Conservation (phyloP, 2,113 vertebrate species). For the Esox niger region DNA sequence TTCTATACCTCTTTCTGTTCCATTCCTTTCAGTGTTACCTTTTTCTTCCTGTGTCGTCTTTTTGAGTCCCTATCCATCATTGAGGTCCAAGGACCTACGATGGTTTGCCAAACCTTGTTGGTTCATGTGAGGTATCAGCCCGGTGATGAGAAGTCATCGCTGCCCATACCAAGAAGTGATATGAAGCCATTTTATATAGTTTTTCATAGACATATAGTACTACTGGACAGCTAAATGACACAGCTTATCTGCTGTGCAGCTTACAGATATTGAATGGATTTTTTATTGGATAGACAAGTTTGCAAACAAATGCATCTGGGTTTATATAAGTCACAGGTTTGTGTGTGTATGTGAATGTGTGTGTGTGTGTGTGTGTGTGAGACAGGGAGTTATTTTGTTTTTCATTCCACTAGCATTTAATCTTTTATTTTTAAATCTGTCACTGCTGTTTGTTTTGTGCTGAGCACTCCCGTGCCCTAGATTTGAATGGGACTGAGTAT, state of each 20-base stretch:
- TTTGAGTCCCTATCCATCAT: constrained; percentile 29
- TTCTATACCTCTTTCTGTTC: constrained; percentile 2
- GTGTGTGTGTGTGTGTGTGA: background rate
- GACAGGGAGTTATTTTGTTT: constrained; percentile 35
- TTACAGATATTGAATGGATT: background rate
- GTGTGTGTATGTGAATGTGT: background rate
- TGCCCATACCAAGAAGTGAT: constrained; percentile 29
- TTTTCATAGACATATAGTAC: background rate
- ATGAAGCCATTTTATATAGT: constrained; percentile 53
- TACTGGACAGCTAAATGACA: constrained; percentile 23
- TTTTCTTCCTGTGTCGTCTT: background rate
- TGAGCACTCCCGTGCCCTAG: constrained; percentile 61
- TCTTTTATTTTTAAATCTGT: constrained; percentile 74
- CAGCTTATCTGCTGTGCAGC: constrained; percentile 4
- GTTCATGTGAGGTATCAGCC: constrained; percentile 56
- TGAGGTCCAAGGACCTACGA: constrained; percentile 35
- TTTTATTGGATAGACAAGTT: constrained; percentile 26
- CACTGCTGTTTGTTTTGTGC: constrained; percentile 60
- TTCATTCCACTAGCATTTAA: constrained; percentile 61
- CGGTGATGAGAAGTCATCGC: constrained; percentile 53
- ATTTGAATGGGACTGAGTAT: constrained; percentile 65
- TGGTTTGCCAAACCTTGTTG: constrained; percentile 53
- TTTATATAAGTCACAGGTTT: constrained; percentile 5
- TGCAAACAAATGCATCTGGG: constrained; percentile 27
- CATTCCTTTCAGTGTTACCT: background rate